These are phyloP conservation scores for Holothuria glaberrima DNA, from an alignment of 35 echinoderm and acorn worm genomes.

Conservation along the genomic window DNA sequence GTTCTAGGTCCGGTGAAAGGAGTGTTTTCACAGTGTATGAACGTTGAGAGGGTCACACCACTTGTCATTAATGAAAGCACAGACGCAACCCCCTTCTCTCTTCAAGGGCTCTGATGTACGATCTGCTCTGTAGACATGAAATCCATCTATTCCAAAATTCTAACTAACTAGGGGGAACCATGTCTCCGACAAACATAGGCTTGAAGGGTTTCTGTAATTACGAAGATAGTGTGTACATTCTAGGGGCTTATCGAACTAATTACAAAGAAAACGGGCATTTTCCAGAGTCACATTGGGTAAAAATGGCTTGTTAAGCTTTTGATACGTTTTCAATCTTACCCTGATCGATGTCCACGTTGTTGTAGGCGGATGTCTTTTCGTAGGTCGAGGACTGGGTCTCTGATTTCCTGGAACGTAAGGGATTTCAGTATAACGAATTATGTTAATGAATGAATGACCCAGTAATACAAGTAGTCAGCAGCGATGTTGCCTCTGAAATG, in stretches of 20 bases:
- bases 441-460: too few relatives aligned
- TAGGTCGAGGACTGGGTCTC: not conserved
- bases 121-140: not conserved
- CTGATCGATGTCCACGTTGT: constrained; percentile 21
- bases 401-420: too few relatives aligned
- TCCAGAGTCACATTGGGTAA: constrained; percentile 2
- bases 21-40: not conserved
- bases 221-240: constrained; percentile 10
- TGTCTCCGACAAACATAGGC: constrained; percentile 47
- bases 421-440: not conserved
- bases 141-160: not conserved
- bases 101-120: not conserved
- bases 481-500: too few relatives aligned
- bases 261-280: constrained; percentile 36
- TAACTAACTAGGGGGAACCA: not conserved
- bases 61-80: too few relatives aligned
- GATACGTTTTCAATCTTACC: constrained; percentile 9
- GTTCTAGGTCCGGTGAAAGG: constrained; percentile 8
- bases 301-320: not conserved
- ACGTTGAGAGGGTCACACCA: not conserved
- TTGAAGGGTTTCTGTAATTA: constrained; percentile 37
- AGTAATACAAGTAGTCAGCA: too few relatives aligned
- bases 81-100: not conserved
- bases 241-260: constrained; percentile 30
- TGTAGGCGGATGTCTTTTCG: constrained; percentile 16